A percentile compares a stretch with the other conserved stretches of the same genome.
These are phyloP conservation scores for Rhagoletis pomonella DNA, from an alignment of 1,140 invertebrate genomes.

Conservation along the genomic window DNA sequence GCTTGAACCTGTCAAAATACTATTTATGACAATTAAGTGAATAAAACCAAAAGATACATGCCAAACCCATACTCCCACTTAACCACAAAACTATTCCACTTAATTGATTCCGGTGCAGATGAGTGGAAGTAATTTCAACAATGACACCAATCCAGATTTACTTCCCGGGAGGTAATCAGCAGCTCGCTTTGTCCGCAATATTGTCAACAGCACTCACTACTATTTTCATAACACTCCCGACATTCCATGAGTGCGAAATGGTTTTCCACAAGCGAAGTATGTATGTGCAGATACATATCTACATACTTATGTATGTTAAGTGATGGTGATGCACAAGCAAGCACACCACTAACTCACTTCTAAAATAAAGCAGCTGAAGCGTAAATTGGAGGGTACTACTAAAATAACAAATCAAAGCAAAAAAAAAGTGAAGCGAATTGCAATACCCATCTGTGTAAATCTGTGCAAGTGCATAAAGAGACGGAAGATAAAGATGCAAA, in stretches of 20 bases:
- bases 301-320: not conserved
- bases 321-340: not conserved
- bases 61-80: not conserved
- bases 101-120: slow-evolving; percentile 43
- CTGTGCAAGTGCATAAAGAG: not conserved
- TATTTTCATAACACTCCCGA: not conserved
- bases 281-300: not conserved
- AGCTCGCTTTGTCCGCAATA: not conserved
- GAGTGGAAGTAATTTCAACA: slow-evolving; percentile 26
- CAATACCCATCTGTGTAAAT: no score
- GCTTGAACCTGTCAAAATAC: no score
- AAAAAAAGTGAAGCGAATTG: not conserved
- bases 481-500: not conserved
- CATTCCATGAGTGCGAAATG: slow-evolving; percentile 10
- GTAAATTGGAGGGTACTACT: not conserved
- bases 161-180: not conserved
- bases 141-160: slow-evolving; percentile 31
- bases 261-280: not conserved
- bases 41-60: no score
- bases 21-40: no score
- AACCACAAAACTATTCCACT: slow-evolving; percentile 55
- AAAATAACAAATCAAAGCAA: slow-evolving; percentile 7
- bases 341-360: not conserved
- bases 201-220: no score
- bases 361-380: slow-evolving; percentile 25